Percentiles rank a stretch among this genome's conserved stretches.
Conservation (phyloP, 2,113 vertebrate species). For the Chloroceryle aenea region DNA sequence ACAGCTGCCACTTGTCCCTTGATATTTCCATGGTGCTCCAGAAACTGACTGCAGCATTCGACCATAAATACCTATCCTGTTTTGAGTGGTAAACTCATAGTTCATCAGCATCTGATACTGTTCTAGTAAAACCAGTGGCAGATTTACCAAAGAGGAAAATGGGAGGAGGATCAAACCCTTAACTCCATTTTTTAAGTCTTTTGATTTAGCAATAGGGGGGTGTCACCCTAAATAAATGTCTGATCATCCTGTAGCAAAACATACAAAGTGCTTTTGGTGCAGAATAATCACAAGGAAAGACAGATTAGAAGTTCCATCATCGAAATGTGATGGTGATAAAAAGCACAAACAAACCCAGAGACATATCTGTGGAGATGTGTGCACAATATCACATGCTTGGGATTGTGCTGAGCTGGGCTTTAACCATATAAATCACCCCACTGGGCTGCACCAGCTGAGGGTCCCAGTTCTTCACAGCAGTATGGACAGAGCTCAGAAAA, state of each 20-base stretch:
- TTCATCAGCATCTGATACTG: background rate
- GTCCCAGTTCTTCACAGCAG: background rate
- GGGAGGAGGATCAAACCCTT: background rate
- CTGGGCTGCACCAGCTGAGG: background rate
- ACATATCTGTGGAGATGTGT: background rate
- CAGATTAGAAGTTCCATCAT: background rate
- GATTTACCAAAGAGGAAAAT: background rate
- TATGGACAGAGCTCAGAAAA: background rate
- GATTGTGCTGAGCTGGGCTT: background rate
- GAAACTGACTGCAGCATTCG: background rate
- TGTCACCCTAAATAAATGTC: background rate
- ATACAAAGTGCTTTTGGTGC: background rate
- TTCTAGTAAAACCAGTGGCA: background rate
- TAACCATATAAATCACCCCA: background rate
- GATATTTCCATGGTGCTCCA: background rate
- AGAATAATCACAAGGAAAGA: background rate
- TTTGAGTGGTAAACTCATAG: background rate
- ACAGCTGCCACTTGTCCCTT: background rate
- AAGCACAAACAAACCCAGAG: background rate
- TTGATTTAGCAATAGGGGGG: fast-evolving
- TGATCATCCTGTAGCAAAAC: background rate
- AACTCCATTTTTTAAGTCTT: background rate
- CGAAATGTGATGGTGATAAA: background rate
- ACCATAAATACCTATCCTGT: background rate
- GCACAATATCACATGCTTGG: background rate